Evolutionary conservation across 2,113 vertebrate genomes (phyloP).

Genomic region (Gobiocypris rarus): DNA sequence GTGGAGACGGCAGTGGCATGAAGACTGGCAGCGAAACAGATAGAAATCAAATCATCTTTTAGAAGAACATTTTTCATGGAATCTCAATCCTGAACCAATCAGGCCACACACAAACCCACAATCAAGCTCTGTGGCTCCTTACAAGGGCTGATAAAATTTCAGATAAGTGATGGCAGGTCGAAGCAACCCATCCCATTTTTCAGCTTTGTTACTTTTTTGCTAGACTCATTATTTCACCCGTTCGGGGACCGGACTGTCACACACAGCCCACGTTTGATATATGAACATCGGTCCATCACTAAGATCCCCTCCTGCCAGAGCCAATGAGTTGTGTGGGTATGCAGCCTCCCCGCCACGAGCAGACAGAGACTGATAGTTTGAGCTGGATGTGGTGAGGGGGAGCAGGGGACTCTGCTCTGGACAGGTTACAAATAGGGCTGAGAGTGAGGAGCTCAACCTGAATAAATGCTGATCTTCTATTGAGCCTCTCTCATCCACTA

Average conservation of each 20-base stretch:
- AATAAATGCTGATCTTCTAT: conserved; percentile 76
- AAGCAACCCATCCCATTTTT: conserved; percentile 71
- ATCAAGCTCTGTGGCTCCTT: neutral
- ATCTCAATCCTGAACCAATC: conserved; percentile 35
- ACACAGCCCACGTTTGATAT: conserved; percentile 74
- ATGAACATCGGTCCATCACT: conserved; percentile 78
- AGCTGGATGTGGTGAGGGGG: conserved; percentile 69
- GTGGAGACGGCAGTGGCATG: conserved; percentile 3
- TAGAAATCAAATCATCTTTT: conserved; percentile 37
- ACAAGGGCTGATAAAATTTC: conserved; percentile 42
- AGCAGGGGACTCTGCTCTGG: conserved; percentile 75
- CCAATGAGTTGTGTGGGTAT: conserved; percentile 68
- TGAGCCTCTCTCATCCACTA: conserved; percentile 72
- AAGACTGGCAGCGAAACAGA: conserved; percentile 28
- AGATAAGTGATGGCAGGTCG: conserved; percentile 51
- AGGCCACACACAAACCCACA: conserved; percentile 36
- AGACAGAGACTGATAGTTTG: conserved; percentile 79
- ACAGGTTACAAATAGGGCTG: conserved; percentile 82
- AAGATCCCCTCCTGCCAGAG: conserved; percentile 74
- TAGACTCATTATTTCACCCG: conserved; percentile 78
- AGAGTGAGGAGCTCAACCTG: conserved; percentile 72
- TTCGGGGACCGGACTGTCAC: conserved; percentile 75
- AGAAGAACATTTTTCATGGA: conserved; percentile 35
- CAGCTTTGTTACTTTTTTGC: conserved; percentile 74
- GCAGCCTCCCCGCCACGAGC: conserved; percentile 67